Conservation (phyloP, 2,888 invertebrate species). For the Agriotes lineatus region DNA sequence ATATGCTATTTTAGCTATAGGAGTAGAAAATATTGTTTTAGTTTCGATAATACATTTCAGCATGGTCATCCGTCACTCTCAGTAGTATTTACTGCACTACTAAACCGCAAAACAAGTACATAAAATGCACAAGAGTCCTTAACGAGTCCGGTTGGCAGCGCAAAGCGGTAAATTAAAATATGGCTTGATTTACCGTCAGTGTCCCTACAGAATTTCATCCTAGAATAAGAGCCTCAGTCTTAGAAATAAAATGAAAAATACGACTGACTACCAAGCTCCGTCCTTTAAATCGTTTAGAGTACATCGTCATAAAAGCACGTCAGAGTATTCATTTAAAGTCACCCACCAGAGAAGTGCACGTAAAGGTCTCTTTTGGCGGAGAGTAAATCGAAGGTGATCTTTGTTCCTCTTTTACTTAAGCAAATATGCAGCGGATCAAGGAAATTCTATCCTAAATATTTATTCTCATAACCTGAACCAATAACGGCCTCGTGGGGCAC, state of each 20-base stretch:
- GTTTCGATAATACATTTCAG: no score
- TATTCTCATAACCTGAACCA: not conserved
- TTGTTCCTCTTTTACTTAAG: not conserved
- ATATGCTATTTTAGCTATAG: no score
- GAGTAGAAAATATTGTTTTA: no score
- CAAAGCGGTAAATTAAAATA: no score
- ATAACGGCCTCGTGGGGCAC: no score
- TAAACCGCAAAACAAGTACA: no score
- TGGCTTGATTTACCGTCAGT: no score
- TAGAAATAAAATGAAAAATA: slow-evolving; percentile 17
- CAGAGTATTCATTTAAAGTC: slow-evolving; percentile 5
- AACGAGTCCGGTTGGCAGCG: no score
- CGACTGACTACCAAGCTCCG: not conserved
- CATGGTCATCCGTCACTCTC: no score
- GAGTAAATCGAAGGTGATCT: slow-evolving; percentile 5
- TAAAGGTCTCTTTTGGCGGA: not conserved
- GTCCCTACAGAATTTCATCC: no score
- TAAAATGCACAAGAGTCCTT: no score
- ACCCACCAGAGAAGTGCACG: not conserved
- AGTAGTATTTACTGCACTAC: no score
- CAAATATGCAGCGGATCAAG: not conserved
- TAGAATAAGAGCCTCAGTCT: slow-evolving; percentile 4
- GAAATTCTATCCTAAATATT: not conserved
- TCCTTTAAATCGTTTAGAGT: slow-evolving; percentile 14
- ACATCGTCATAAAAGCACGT: slow-evolving; percentile 10